Conservation (phyloP, 2,113 vertebrate species). For the Sebastes fasciatus region DNA sequence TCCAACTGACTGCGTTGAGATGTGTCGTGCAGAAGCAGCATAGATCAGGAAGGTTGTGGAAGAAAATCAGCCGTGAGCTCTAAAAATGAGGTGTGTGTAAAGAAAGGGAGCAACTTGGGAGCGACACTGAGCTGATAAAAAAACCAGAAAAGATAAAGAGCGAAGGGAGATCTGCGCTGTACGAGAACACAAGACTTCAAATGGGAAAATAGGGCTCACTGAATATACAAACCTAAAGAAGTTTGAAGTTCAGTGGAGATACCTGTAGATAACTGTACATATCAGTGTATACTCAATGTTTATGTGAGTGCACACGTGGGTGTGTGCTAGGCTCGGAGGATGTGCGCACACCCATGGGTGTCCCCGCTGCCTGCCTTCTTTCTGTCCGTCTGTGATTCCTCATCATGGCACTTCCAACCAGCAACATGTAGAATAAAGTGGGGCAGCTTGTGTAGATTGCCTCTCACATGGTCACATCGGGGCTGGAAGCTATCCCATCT, state of each 20-base stretch:
- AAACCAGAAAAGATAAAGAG: constrained; percentile 13
- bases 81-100: constrained; percentile 9
- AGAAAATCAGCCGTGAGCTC: not conserved
- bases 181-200: constrained; percentile 72
- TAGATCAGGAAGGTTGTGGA: constrained; percentile 29
- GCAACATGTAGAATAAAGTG: constrained; percentile 49
- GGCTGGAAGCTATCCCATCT: constrained; percentile 56
- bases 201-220: constrained; percentile 88
- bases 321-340: constrained; percentile 19
- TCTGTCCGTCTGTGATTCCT: constrained; percentile 33
- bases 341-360: constrained; percentile 34
- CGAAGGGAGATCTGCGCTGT: constrained; percentile 65
- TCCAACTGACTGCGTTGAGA: constrained; percentile 63
- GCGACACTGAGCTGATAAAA: constrained; percentile 26
- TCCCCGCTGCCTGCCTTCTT: constrained; percentile 42
- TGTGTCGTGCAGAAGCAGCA: constrained; percentile 48
- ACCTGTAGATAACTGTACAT: constrained; percentile 86
- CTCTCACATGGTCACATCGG: constrained; percentile 40
- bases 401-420: constrained; percentile 53
- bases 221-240: constrained; percentile 79
- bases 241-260: constrained; percentile 84
- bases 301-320: constrained; percentile 57
- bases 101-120: constrained; percentile 26
- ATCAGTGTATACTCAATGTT: constrained; percentile 59
- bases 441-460: constrained; percentile 37